Base-by-base conservation (phyloP, 2,113 vertebrate genomes). In the Chlamydotis undulata region DNA sequence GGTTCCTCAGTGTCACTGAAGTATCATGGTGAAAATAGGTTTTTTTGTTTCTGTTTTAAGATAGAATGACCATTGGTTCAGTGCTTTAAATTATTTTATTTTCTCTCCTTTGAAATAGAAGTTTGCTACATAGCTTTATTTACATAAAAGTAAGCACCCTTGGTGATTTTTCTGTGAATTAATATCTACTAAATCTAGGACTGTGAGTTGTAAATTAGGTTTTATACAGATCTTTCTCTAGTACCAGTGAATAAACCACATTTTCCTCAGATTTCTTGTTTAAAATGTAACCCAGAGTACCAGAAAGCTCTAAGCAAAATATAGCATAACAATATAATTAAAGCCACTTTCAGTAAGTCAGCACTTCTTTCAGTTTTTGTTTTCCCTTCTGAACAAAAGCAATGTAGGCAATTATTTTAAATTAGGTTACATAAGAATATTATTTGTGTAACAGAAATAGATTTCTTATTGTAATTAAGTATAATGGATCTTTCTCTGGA, bases 331-430 rank as follows among this genome's bases (percentile, higher is more conserved):
- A 98, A 97, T 94, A 97, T 96, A 98, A 98, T 97, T 98, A 94
- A 97, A 97, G 78, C 71, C 26, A 84, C 97, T 98, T 98, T 97
- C 93, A 94, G 14, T 89, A 97, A 97, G 93, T 98, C 97, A 98
- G 96, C 98, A 97, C 71, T 98, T 98, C 76, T 97, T 97, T 96
- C 65, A 94, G 71, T 79, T 97, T 93, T 97, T 63, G 69, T 97
- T 97, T 97, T 97, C 94, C 96, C 90, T 87, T 97, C 90, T 94
- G 95, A 97, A 96, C 89, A 95, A 95, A 98, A 97, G 92, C 74
- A 95, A 70, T 85, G 83, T 57, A 96, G 95, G 95, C 96, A 98
- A 98, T 98, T 98, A 98, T 97, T 98, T 98, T 97, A 98, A 97
- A 98, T 98, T 97, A 96, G 96, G 95, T 96, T 98, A 97, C 53